A percentile compares a stretch with the other conserved stretches of the same genome.
Conservation (phyloP, 2,113 vertebrate species). For the Antechinus stuartii region DNA sequence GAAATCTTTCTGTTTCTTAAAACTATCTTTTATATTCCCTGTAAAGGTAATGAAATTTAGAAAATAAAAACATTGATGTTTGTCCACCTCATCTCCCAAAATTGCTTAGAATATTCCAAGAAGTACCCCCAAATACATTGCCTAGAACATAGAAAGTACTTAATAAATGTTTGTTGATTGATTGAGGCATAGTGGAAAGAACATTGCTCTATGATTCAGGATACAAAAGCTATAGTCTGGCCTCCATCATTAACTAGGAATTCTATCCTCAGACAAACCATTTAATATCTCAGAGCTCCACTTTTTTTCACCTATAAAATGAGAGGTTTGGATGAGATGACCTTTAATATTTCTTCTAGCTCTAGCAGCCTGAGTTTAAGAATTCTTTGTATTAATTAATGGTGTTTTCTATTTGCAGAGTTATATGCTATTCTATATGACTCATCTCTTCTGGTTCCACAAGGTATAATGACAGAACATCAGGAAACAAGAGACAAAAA, state of each 20-base stretch:
- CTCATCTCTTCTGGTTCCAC: neutral
- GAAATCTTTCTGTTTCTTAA: neutral
- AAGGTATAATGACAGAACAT: neutral
- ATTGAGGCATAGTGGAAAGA: neutral
- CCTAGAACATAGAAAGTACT: neutral
- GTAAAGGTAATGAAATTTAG: neutral
- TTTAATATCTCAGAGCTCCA: neutral
- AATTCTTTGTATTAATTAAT: slow-evolving; percentile 1
- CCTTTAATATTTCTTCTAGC: neutral
- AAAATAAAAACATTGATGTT: neutral
- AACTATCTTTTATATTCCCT: neutral
- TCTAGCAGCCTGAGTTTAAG: neutral
- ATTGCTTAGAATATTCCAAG: neutral
- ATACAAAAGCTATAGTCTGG: neutral
- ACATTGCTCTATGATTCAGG: neutral
- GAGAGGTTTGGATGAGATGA: neutral
- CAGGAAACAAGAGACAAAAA: neutral
- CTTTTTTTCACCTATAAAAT: neutral
- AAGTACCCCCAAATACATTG: neutral
- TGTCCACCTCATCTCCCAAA: neutral
- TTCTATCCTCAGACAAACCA: neutral
- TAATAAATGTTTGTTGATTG: neutral
- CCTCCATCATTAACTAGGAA: neutral
- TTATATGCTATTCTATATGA: neutral
- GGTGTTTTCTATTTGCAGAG: slow-evolving; percentile 3